Conservation (phyloP, 2,888 invertebrate genomes). For the Spodoptera picta region DNA sequence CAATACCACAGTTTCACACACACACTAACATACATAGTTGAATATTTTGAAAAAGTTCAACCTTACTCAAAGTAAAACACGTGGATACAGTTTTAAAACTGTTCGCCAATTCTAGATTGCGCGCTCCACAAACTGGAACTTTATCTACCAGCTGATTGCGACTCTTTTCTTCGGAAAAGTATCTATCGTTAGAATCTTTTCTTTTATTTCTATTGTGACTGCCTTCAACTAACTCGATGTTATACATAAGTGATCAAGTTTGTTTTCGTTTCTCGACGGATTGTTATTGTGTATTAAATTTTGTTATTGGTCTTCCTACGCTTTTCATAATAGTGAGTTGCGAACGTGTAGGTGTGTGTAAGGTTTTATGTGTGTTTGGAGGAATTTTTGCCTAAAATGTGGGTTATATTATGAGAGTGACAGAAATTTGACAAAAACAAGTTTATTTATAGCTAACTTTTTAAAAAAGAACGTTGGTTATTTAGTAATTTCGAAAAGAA, state of each 20-base stretch:
- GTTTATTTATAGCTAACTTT: no score
- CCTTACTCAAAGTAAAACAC: conserved; percentile 64
- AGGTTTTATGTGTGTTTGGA: no score
- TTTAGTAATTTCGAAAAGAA: no score
- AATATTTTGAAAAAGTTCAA: conserved; percentile 66
- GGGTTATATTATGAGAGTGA: no score
- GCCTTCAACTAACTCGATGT: conserved; percentile 40
- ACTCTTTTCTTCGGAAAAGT: conserved; percentile 73
- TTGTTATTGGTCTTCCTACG: neutral
- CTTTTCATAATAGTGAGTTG: neutral
- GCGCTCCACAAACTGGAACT: conserved; percentile 76
- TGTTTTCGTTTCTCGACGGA: conserved; percentile 7
- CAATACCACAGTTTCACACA: conserved; percentile 16
- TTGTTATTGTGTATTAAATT: neutral
- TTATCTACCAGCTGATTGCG: conserved; percentile 84
- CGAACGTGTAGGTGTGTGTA: no score
- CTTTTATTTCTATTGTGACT: conserved; percentile 55
- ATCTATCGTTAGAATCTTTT: conserved; percentile 77
- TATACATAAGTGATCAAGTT: conserved; percentile 45
- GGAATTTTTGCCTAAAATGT: no score
- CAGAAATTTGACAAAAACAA: no score
- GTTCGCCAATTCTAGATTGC: conserved; percentile 78
- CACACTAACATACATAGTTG: conserved; percentile 30
- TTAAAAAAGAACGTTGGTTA: no score
- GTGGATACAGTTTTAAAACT: conserved; percentile 78